Evolutionary conservation across 1,140 invertebrate species (phyloP).

Genomic region (Hetaerina americana): DNA sequence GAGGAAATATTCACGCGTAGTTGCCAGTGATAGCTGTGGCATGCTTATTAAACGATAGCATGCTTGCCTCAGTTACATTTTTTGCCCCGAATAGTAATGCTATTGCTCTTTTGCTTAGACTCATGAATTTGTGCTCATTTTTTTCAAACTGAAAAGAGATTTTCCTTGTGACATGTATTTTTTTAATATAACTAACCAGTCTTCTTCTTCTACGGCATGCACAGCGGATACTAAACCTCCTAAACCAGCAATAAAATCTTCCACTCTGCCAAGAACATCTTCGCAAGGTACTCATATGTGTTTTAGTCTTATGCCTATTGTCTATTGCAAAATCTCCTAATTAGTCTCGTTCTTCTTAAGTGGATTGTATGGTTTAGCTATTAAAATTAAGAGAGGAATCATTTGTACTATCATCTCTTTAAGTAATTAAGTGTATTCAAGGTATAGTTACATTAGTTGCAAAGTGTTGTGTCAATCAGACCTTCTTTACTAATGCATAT

Average conservation of each 20-base stretch:
- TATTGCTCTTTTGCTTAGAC: neutral
- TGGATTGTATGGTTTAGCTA: too few species aligned
- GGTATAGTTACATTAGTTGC: too few species aligned
- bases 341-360: too few species aligned
- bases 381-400: too few species aligned
- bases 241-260: constrained; percentile 89
- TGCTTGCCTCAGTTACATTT: neutral
- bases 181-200: neutral
- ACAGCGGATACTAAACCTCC: constrained; percentile 81
- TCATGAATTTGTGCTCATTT: constrained; percentile 1
- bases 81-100: neutral
- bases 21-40: neutral
- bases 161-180: neutral
- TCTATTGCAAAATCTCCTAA: neutral
- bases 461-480: too few species aligned
- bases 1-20: neutral
- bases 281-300: constrained; percentile 64
- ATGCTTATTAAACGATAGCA: neutral
- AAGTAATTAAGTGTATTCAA: too few species aligned
- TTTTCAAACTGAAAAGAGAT: neutral
- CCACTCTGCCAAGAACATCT: constrained; percentile 79
- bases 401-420: too few species aligned
- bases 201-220: constrained; percentile 11
- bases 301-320: neutral
- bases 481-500: too few species aligned